phyloP scores from a whole-genome alignment of 2,113 vertebrate species.

The Chaetodon trifascialis region DNA sequence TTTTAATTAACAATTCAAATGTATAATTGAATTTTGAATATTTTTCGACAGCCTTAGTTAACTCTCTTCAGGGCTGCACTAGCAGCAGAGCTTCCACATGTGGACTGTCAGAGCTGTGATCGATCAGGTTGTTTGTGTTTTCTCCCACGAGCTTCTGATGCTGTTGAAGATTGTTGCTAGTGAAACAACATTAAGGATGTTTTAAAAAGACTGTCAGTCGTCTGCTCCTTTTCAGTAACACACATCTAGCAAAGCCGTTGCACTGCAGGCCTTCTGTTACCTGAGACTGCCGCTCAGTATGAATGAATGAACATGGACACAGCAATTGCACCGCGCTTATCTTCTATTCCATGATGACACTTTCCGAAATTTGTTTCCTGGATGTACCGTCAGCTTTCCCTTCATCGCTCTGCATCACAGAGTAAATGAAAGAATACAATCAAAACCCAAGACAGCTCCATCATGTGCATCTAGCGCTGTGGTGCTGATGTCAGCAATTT shows the following conservation, averaged over 20 bases:
- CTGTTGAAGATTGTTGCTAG: neutral
- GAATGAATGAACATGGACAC: neutral
- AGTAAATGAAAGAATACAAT: too few species aligned
- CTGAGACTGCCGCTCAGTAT: neutral
- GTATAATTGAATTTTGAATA: too few species aligned
- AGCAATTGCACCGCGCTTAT: too few species aligned
- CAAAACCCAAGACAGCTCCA: neutral
- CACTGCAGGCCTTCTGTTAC: neutral
- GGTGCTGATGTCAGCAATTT: neutral
- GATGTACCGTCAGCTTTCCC: neutral
- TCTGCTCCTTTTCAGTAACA: neutral
- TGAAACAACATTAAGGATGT: neutral
- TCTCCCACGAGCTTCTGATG: neutral
- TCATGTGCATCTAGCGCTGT: neutral
- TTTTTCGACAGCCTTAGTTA: too few species aligned
- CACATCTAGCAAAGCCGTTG: neutral
- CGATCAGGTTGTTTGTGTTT: neutral
- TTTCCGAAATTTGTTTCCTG: neutral
- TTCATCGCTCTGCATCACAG: too few species aligned
- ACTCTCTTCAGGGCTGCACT: neutral
- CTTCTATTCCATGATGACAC: neutral
- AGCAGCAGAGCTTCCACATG: neutral
- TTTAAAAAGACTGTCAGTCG: too few species aligned
- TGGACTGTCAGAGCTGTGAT: neutral
- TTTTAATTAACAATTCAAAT: too few species aligned